These are phyloP conservation scores for Calcarius lapponicus DNA, from an alignment of 2,797 vertebrate genomes.

Conservation along the genomic window DNA sequence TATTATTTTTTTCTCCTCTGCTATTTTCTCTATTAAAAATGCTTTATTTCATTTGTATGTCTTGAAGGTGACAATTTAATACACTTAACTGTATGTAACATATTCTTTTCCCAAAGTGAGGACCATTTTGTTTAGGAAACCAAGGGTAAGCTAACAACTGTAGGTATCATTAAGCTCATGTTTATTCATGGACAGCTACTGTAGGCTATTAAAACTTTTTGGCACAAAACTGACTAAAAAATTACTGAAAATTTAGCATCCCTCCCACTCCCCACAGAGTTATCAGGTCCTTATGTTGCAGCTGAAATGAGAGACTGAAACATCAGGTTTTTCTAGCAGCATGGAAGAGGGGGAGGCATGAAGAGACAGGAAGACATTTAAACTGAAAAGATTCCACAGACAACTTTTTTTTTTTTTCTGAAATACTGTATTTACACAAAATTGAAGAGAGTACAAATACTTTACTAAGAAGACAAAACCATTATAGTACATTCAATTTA, in stretches of 20 bases:
- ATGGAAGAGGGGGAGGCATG: not conserved
- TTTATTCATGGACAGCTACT: conserved; percentile 7
- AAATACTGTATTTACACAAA: conserved; percentile 73
- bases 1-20: not conserved
- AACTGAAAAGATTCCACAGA: conserved; percentile 60
- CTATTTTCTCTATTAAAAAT: not conserved
- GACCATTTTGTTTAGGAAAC: not conserved
- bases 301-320: conserved; percentile 15
- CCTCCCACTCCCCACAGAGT: not conserved
- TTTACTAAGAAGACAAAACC: conserved; percentile 72
- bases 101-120: not conserved
- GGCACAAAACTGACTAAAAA: conserved; percentile 75
- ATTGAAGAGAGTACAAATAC: conserved; percentile 69
- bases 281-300: not conserved
- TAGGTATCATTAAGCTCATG: not conserved
- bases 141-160: not conserved
- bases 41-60: not conserved
- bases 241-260: conserved; percentile 69
- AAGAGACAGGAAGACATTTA: not conserved
- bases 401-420: conserved; percentile 61
- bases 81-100: not conserved
- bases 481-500: conserved; percentile 82
- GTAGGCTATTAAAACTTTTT: conserved; percentile 71
- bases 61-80: not conserved
- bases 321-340: not conserved